Percentiles rank a stretch among this genome's conserved stretches.
These are phyloP conservation scores for Tyrannus savana DNA, from an alignment of 2,113 vertebrate species.

Conservation along the genomic window DNA sequence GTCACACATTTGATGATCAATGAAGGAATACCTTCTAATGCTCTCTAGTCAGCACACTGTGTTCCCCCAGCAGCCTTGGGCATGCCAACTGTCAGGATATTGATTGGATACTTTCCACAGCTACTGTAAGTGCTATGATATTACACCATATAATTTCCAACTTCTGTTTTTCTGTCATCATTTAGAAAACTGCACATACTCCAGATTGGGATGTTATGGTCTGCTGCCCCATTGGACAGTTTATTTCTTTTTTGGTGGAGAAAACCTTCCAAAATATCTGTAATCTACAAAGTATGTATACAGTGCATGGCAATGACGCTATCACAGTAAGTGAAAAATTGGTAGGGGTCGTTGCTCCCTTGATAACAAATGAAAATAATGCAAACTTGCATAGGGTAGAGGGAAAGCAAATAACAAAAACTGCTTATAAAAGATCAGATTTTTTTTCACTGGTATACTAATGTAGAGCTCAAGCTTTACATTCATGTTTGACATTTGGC, in stretches of 20 bases:
- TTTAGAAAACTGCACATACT: conserved; percentile 51
- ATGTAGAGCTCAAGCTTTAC: not conserved
- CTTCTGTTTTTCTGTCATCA: conserved; percentile 53
- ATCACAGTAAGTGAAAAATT: conserved; percentile 40
- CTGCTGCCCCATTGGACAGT: conserved; percentile 37
- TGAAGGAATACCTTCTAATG: conserved; percentile 13
- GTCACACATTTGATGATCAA: not conserved
- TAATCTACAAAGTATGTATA: conserved; percentile 36
- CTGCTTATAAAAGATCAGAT: not conserved
- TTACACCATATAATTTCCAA: conserved; percentile 38
- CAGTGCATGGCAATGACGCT: not conserved
- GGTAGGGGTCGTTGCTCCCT: not conserved
- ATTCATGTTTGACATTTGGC: not conserved
- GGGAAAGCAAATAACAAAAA: not conserved
- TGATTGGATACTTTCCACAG: conserved; percentile 44
- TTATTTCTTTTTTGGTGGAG: conserved; percentile 38
- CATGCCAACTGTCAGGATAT: conserved; percentile 53
- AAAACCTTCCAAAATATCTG: conserved; percentile 59
- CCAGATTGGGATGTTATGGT: conserved; percentile 73
- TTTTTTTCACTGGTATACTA: not conserved
- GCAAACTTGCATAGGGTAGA: not conserved
- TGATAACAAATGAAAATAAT: not conserved
- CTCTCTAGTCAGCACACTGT: conserved; percentile 9
- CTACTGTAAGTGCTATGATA: conserved; percentile 37
- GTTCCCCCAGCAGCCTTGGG: conserved; percentile 40